phyloP scores from a whole-genome alignment of 2,113 vertebrate genomes.

The Oncorhynchus mykiss region DNA sequence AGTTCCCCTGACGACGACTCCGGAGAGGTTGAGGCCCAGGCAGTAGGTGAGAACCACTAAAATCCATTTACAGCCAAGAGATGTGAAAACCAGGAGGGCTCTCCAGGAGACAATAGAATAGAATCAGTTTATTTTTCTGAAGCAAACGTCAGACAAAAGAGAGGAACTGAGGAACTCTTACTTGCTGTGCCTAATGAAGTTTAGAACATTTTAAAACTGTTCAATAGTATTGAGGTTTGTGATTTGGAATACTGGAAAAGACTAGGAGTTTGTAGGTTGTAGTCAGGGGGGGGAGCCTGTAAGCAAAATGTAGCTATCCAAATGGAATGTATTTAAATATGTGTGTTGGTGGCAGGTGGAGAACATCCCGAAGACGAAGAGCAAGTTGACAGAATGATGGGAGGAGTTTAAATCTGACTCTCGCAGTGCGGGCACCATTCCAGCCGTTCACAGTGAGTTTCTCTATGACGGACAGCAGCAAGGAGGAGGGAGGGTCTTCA shows the following conservation, averaged over 20 bases:
- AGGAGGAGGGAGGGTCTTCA: slow-evolving; percentile 31
- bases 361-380: slow-evolving; percentile 33
- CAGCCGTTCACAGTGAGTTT: slow-evolving; percentile 56
- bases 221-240: no score
- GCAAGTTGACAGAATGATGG: slow-evolving; percentile 32
- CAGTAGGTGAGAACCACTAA: slow-evolving; percentile 20
- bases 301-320: neutral
- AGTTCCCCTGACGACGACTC: slow-evolving; percentile 69
- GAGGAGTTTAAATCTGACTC: slow-evolving; percentile 45
- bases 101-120: no score
- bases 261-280: neutral
- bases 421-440: slow-evolving; percentile 26
- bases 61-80: neutral
- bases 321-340: slow-evolving; percentile 5
- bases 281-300: neutral
- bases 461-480: slow-evolving; percentile 41
- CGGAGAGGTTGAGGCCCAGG: slow-evolving; percentile 32
- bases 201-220: no score
- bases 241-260: neutral
- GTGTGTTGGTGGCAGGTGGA: slow-evolving; percentile 39
- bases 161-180: no score
- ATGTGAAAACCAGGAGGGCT: neutral
- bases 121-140: no score
- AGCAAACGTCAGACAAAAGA: no score
- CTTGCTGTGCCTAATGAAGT: no score